Conservation (phyloP, 2,113 vertebrate species). For the Carassius auratus region DNA sequence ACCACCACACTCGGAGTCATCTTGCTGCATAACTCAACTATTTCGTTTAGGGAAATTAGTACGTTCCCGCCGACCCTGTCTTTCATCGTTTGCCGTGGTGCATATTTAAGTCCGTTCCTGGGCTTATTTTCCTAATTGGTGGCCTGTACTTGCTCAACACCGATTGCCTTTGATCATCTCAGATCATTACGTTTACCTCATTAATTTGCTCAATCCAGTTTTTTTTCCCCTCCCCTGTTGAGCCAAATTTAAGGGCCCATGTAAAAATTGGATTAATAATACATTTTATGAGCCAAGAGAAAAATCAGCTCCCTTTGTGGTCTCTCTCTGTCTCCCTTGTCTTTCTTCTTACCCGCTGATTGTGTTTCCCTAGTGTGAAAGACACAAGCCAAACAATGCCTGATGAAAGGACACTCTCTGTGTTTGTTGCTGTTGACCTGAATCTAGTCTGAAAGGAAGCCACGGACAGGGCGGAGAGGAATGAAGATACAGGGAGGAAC, state of each 20-base stretch:
- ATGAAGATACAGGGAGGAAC: constrained; percentile 12
- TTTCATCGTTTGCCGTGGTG: constrained; percentile 76
- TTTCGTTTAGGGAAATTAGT: constrained; percentile 80
- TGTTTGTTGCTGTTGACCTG: constrained; percentile 50
- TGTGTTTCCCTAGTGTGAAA: constrained; percentile 54
- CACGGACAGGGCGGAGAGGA: constrained; percentile 42
- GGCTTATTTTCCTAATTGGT: constrained; percentile 84
- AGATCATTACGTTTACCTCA: constrained; percentile 86
- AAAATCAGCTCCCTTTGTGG: constrained; percentile 61
- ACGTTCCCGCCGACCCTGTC: constrained; percentile 78
- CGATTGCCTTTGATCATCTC: constrained; percentile 83
- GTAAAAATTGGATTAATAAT: constrained; percentile 79
- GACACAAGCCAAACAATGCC: constrained; percentile 52
- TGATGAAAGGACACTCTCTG: constrained; percentile 54
- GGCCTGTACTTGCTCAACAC: constrained; percentile 79
- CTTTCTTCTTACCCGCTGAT: constrained; percentile 49
- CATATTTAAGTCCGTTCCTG: constrained; percentile 79
- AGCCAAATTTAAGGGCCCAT: constrained; percentile 68
- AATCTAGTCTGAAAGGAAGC: constrained; percentile 45
- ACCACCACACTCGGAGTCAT: neutral
- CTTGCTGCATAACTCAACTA: constrained; percentile 45
- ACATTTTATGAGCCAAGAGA: constrained; percentile 72
- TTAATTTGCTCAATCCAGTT: constrained; percentile 77
- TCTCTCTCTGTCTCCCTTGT: constrained; percentile 34
- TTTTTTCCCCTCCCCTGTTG: constrained; percentile 44